Evolutionary conservation across 2,113 vertebrate species (phyloP).

Genomic region (Oenanthe melanoleuca): DNA sequence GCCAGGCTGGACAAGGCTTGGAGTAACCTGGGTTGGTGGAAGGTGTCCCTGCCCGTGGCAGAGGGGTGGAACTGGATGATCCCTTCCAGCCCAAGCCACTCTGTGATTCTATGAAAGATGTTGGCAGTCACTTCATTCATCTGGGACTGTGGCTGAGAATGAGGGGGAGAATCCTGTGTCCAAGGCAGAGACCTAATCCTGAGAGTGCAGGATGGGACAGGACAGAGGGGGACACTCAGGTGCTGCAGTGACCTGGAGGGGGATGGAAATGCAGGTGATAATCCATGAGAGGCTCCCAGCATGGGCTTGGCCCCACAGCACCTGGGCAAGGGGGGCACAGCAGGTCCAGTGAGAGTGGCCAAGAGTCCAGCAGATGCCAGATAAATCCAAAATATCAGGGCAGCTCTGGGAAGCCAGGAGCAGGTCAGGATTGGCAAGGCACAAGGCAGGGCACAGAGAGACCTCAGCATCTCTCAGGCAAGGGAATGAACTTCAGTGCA

Average conservation of each 20-base stretch:
- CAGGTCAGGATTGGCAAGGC: not conserved
- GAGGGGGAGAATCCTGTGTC: not conserved
- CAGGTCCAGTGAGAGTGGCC: not conserved
- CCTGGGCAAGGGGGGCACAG: not conserved
- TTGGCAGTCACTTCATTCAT: not conserved
- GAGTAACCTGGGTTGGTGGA: rapidly evolving
- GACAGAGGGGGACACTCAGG: not conserved
- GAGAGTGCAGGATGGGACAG: not conserved
- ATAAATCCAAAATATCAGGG: not conserved
- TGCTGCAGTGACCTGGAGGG: not conserved
- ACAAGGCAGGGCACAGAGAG: not conserved
- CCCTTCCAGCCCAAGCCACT: not conserved
- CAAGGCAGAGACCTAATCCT: not conserved
- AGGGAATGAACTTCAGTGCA: not conserved
- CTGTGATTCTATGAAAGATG: rapidly evolving
- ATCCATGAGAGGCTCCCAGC: not conserved
- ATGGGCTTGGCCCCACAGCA: not conserved
- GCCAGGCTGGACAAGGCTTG: rapidly evolving
- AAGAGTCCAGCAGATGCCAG: not conserved
- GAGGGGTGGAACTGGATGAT: not conserved
- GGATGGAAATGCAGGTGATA: not conserved
- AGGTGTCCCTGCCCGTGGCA: not conserved
- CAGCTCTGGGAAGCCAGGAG: not conserved
- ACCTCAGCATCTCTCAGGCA: not conserved
- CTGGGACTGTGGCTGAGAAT: not conserved